Evolutionary conservation across 2,113 vertebrate genomes (phyloP), one percentile per base, ranked within the genome.

Genomic region (Nycticryphes semicollaris): DNA sequence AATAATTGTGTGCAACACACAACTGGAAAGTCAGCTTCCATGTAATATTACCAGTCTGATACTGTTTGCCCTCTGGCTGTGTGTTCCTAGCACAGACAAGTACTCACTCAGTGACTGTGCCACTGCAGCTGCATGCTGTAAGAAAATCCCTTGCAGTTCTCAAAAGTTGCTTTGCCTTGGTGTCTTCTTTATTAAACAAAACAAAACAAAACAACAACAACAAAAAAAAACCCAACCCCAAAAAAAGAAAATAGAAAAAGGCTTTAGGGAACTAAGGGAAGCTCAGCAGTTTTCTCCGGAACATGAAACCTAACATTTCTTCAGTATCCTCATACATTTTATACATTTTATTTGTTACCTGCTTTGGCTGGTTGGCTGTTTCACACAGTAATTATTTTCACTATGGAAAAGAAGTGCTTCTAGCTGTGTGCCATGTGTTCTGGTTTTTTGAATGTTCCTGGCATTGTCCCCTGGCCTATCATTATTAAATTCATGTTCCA

Each of bases 401-500:
- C 35, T 77, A 27, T 43, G 45, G 81, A 62, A 82, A 84, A 74
- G 20, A 68, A 69, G 9, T 31, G 39, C 56, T 88, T 47, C 76
- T 95, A 94, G 72, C 89, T 53, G 69, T 80, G 73, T 78, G 73
- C 76, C 63, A 67, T 89, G 89, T 85, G 75, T 83, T 95, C 80
- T 79, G 50, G 22, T 79, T 74, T 57, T 79, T 68, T 89, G 83
- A 93, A 53, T 83, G 66, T 91, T 96, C 82, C 89, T 96, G 90
- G 89, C 88, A 87, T 76, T 88, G 62, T 93, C 82, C 64, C 86
- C 88, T 93, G 59, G 78, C 82, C 76, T 87, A 72, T 87, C 84
- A 86, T 89, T 84, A 92, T 87, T 96, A 96, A 93, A 93, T 95
- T 83, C 30, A 57, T 80, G 43, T 96, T 87, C 64, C 74, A 48